Evolutionary conservation across 92 coral and sea anemone species (phyloP).

Genomic region (Bergia puertoricense): DNA sequence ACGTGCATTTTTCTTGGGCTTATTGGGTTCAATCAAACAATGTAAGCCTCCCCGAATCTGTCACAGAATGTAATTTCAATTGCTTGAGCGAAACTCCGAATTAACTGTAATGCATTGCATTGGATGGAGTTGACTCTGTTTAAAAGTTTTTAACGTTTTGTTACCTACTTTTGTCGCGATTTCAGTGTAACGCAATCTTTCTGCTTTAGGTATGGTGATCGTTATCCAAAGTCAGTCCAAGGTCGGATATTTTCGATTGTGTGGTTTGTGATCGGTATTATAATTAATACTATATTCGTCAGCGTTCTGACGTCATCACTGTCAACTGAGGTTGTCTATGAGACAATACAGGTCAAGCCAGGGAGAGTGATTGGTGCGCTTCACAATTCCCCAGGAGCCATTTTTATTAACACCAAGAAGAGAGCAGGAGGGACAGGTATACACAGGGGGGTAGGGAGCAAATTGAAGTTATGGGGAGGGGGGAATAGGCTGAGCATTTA

Average conservation of each 20-base stretch:
- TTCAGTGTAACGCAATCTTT: background rate
- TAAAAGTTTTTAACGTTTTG: no score
- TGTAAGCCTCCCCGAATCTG: no score
- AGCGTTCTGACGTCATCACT: constrained; percentile 14
- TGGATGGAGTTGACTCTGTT: no score
- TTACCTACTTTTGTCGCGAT: no score
- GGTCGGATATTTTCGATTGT: background rate
- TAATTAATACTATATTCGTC: background rate
- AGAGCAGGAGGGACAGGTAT: constrained; percentile 2
- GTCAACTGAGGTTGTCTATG: background rate
- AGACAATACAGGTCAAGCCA: background rate
- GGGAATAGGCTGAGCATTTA: background rate
- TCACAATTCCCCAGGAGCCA: background rate
- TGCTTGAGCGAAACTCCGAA: no score
- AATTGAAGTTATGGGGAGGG: background rate
- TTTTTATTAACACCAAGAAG: background rate
- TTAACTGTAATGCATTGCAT: no score
- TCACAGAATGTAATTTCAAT: no score
- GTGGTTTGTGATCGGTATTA: background rate
- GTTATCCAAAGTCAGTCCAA: background rate
- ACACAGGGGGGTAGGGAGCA: background rate
- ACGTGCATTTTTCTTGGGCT: no score
- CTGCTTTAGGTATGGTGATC: background rate
- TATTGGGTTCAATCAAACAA: no score
- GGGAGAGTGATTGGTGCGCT: background rate